Evolutionary conservation across 2,888 invertebrate genomes (phyloP), one percentile per base, ranked within the genome.

Genomic region (Siphlonurus alternatus): DNA sequence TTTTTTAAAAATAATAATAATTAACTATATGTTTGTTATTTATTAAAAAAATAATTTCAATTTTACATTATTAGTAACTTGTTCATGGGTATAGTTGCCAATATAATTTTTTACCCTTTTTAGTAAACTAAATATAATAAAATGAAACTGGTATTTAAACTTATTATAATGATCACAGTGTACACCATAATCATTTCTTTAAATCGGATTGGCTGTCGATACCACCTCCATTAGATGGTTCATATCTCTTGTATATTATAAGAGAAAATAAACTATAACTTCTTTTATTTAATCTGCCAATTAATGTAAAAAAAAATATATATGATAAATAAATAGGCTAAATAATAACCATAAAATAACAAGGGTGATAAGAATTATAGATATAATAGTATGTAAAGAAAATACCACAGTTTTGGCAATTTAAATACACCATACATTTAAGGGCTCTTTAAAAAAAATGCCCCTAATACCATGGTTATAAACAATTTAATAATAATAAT

Each of bases 81-180:
- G 64, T 67, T 61, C 63, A 64, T 63, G 65, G 64, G 63, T 65
- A 63, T 54, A 61, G 61, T 61, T 61, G 64, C 62, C 59, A 59
- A 56, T 62, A 59, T 66, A 67, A 66, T 67, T 67, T 67, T 66
- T 65, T 66, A 67, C 65, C 60, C 65, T 65, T 68, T 68, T 65
- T 68, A 66, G 67, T 63, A 66, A 66, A 63, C 64, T 64, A 38
- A 38, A 10, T 38, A 38, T 38, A 38, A 38, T 38, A 38, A 10
- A 38, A 38, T 61, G 61, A 64, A 60, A 64, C 63, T 54, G 64
- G 64, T 53, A 65, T 23, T 62, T 67, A 65, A 61, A 23, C 20
- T 24, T 59, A 23, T 64, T 59, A 19, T 62, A 22, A 18, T 60
- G 22, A 61, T 24, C 24, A 24, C 23, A 61, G 59, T 25, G 60